phyloP scores from a whole-genome alignment of 2,113 vertebrate genomes.

The Seriola rivoliana region DNA sequence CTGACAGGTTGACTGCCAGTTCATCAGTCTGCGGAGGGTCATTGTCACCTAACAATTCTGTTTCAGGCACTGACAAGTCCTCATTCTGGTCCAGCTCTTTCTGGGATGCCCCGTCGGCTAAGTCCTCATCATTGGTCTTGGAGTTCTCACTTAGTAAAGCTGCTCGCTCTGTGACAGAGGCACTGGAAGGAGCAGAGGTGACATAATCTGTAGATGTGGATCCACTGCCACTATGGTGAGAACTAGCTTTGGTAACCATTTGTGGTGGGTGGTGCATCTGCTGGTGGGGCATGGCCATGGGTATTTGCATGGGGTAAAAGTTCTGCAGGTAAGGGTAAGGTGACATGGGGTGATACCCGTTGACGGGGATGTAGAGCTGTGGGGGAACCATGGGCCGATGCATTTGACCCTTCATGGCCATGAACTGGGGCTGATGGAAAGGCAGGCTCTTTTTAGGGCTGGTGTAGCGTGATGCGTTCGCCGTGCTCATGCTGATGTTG shows the following conservation, averaged over 20 bases:
- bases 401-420: constrained; percentile 94
- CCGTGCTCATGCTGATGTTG: constrained; percentile 87
- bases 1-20: constrained; percentile 82
- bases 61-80: constrained; percentile 90
- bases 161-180: constrained; percentile 88
- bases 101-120: constrained; percentile 83
- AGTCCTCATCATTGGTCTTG: constrained; percentile 82
- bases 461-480: constrained; percentile 88
- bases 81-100: constrained; percentile 84
- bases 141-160: constrained; percentile 86
- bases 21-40: constrained; percentile 89
- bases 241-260: constrained; percentile 90
- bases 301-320: constrained; percentile 97
- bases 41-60: constrained; percentile 91
- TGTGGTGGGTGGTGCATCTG: constrained; percentile 88
- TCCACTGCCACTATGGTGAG: constrained; percentile 95
- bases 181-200: constrained; percentile 92
- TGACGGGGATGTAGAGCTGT: constrained; percentile 97
- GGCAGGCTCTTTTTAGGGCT: constrained; percentile 92
- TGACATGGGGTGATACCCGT: constrained; percentile 95
- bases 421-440: constrained; percentile 93
- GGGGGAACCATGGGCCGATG: constrained; percentile 90
- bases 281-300: constrained; percentile 93
- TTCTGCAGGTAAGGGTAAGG: constrained; percentile 94
- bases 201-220: constrained; percentile 97